Conservation (phyloP, 2,113 vertebrate species). For the Martes martes region DNA sequence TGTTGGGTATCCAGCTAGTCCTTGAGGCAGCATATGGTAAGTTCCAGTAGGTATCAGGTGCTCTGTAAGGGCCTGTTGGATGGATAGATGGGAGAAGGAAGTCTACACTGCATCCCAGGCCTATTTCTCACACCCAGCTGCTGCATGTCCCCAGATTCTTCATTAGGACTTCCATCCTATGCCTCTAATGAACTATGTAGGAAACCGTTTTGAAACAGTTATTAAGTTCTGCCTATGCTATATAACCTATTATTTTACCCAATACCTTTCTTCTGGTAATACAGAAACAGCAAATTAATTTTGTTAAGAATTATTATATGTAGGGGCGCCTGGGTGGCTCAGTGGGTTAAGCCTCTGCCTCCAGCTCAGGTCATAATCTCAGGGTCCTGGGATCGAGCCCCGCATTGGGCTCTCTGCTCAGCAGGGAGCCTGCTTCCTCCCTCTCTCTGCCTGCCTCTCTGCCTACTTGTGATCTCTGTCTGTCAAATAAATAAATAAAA, state of each 20-base stretch:
- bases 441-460: too few species aligned
- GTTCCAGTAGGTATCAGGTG: background rate
- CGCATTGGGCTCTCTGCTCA: too few species aligned
- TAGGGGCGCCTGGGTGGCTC: background rate
- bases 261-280: background rate
- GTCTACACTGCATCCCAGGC: background rate
- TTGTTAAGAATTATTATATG: background rate
- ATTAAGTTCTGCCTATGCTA: background rate
- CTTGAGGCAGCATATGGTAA: background rate
- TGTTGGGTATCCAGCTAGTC: background rate
- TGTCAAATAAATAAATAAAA: too few species aligned
- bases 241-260: background rate
- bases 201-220: background rate
- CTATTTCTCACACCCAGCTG: background rate
- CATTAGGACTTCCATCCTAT: background rate
- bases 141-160: background rate
- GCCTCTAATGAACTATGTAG: background rate
- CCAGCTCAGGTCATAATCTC: too few species aligned
- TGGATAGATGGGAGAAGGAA: background rate
- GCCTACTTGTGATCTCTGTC: too few species aligned
- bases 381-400: too few species aligned
- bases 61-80: background rate
- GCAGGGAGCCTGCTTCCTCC: too few species aligned
- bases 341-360: too few species aligned
- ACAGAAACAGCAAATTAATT: background rate